Evolutionary conservation across 2,888 invertebrate genomes (phyloP).

Genomic region (Macrophya annulata): DNA sequence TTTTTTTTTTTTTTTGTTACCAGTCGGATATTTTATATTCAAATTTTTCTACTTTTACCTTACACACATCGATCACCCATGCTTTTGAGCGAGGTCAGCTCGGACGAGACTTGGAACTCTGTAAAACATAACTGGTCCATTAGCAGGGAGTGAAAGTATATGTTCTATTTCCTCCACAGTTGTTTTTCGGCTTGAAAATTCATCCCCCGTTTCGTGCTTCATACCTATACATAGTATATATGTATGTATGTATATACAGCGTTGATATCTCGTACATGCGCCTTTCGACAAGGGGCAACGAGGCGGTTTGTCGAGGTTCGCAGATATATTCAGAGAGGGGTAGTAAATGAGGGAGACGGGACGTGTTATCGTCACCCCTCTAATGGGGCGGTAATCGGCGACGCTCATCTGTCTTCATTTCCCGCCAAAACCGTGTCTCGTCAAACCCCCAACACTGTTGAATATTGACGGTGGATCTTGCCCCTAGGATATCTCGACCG

Average conservation of each 20-base stretch:
- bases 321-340: slow-evolving; percentile 50
- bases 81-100: slow-evolving; percentile 33
- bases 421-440: slow-evolving; percentile 63
- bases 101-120: slow-evolving; percentile 33
- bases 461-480: slow-evolving; percentile 26
- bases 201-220: slow-evolving; percentile 26
- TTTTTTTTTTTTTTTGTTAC: neutral
- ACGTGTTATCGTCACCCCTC: slow-evolving; percentile 64
- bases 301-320: slow-evolving; percentile 11
- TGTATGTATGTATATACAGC: neutral
- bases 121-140: slow-evolving; percentile 52
- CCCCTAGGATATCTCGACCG: neutral
- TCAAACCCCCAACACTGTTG: slow-evolving; percentile 3
- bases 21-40: neutral
- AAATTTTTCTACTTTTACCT: neutral
- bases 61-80: slow-evolving; percentile 6
- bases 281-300: slow-evolving; percentile 14
- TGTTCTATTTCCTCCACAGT: slow-evolving; percentile 38
- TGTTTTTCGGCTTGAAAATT: slow-evolving; percentile 10
- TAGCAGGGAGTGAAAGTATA: slow-evolving; percentile 40
- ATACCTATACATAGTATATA: neutral
- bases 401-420: slow-evolving; percentile 72
- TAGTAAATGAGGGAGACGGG: slow-evolving; percentile 53
- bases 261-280: neutral
- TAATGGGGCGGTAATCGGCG: slow-evolving; percentile 68